Evolutionary conservation across 2,888 invertebrate genomes (phyloP), one percentile per base, ranked within the genome.

Genomic region (Tetropium fuscum): DNA sequence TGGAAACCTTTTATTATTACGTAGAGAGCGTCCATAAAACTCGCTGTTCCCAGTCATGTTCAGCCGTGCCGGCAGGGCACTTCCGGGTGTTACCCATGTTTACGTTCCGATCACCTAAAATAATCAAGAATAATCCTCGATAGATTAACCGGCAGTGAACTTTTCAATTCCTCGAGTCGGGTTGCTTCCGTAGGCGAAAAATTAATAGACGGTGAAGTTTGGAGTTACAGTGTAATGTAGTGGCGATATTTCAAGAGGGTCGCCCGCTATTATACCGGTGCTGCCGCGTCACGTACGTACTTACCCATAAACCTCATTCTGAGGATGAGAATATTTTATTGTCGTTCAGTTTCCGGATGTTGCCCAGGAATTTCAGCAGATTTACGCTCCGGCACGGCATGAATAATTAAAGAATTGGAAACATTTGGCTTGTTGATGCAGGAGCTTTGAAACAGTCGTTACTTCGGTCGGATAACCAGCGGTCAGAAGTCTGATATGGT

Each of bases 331-430:
- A 51, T 40, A 51, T 51, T 51, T 41, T 27, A 15, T 40, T 51
- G 38, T 22, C 19, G 38, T 41, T 30, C 41, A 53, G 40, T 53
- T 53, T 53, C 53, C 53, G 25, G 51, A 38, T 30, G 19, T 41
- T 53, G 40, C 38, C 30, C 40, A 32, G 32, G 53, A 53, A 53
- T 41, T 53, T 25, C 25, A 51, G 41, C 51, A 51, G 40, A 51
- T 51, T 51, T 41, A 41, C 30, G 11, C 13, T 32, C 41, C 41
- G 18, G 53, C 30, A 27, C 22, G 10, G 53, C 53, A 53, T 53
- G 15, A 19, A 18, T 53, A 53, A 41, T 41, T 53, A 53, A 30
- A 44, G 44, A 44, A 25, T 30, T 15, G 27, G 25, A 44, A 44
- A 15, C 13, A 44, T 5, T 5, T n/a, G 3, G 25, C 10, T 16